phyloP scores from a whole-genome alignment of 2,888 invertebrate genomes.

The Therioaphis trifolii region DNA sequence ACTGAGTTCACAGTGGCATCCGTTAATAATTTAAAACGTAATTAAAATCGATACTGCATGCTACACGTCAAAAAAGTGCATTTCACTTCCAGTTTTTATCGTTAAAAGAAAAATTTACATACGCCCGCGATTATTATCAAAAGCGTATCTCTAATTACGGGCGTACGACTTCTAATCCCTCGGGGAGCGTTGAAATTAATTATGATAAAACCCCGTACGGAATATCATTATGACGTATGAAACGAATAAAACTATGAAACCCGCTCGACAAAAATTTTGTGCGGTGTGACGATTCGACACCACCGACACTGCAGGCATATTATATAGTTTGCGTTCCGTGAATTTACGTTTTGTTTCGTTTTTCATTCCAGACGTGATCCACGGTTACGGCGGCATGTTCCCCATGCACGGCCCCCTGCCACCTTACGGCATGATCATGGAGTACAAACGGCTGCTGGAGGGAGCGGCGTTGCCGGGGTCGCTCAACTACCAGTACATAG shows the following conservation, averaged over 20 bases:
- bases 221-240: neutral
- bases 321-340: too few relatives aligned
- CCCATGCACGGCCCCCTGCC: conserved; percentile 57
- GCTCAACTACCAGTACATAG: conserved; percentile 59
- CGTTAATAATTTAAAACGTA: conserved; percentile 60
- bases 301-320: too few relatives aligned
- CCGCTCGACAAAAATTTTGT: too few relatives aligned
- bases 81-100: conserved; percentile 32
- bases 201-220: too few relatives aligned
- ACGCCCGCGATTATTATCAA: neutral
- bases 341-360: neutral
- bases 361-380: conserved; percentile 54
- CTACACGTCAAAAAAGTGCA: conserved; percentile 30
- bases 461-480: conserved; percentile 54
- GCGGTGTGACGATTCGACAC: too few relatives aligned
- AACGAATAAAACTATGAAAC: neutral
- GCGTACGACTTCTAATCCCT: neutral
- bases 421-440: conserved; percentile 60
- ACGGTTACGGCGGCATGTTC: conserved; percentile 60
- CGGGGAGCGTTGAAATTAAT: too few relatives aligned
- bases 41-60: conserved; percentile 60
- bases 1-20: conserved; percentile 56
- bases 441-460: conserved; percentile 58
- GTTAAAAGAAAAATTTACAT: conserved; percentile 9
- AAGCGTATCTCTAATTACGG: neutral